Conservation (phyloP, 53 echinoderm and acorn worm genomes). For the Crossaster papposus region DNA sequence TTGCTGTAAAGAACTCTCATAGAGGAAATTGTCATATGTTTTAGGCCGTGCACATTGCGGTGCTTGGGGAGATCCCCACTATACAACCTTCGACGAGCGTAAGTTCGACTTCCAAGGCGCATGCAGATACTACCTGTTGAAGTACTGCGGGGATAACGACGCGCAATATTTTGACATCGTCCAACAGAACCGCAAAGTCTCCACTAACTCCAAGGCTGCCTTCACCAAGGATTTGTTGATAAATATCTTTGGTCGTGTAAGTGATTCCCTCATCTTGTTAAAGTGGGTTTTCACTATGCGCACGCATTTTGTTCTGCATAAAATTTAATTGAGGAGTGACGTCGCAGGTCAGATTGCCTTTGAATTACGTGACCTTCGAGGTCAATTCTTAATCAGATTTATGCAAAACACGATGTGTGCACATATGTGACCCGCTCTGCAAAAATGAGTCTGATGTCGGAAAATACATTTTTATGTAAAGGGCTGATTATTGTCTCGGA, state of each 20-base stretch:
- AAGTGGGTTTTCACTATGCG: no score
- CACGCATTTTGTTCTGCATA: not conserved
- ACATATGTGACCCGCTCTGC: no score
- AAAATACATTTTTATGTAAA: no score
- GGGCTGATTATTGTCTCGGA: no score
- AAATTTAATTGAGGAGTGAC: no score
- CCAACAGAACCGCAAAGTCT: constrained; percentile 16
- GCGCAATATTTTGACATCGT: constrained; percentile 38
- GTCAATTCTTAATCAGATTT: no score
- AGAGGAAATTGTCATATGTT: no score
- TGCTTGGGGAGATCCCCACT: constrained; percentile 82
- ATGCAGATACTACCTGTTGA: constrained; percentile 78
- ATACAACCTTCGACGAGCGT: constrained; percentile 72
- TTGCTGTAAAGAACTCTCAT: no score
- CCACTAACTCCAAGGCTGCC: constrained; percentile 7
- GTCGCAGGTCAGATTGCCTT: no score
- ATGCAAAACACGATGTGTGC: no score
- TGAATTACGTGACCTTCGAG: no score
- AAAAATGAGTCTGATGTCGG: no score
- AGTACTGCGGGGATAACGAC: constrained; percentile 49
- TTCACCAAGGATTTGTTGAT: constrained; percentile 43
- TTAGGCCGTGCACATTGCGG: constrained; percentile 65
- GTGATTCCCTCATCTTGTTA: constrained; percentile 1
- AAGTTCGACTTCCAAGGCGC: constrained; percentile 80
- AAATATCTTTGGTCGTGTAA: constrained; percentile 50